phyloP scores from a whole-genome alignment of 2,888 invertebrate genomes.

The Megalurothrips usitatus region DNA sequence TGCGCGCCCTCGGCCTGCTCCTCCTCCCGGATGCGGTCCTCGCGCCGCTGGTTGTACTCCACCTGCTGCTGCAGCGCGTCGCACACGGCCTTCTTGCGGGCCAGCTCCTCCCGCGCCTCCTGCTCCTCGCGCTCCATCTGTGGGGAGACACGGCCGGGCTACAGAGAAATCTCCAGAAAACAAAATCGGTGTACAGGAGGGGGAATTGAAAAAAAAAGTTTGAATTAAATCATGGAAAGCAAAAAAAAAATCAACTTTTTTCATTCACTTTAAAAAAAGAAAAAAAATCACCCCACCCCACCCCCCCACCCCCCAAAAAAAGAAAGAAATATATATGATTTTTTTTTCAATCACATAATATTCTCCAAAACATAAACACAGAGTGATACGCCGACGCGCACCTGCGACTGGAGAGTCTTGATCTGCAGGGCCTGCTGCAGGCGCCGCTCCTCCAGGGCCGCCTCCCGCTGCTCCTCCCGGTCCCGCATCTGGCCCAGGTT shows the following conservation, averaged over 20 bases:
- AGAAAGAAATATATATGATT: too few relatives aligned
- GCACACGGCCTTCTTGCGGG: constrained; percentile 13
- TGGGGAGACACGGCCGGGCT: neutral
- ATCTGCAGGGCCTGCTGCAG: constrained; percentile 4
- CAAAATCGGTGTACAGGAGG: too few relatives aligned
- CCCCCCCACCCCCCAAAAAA: neutral
- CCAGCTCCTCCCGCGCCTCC: constrained; percentile 3
- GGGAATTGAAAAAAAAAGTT: neutral
- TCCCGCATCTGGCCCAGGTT: constrained; percentile 19
- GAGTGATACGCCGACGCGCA: neutral
- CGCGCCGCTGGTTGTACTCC: neutral
- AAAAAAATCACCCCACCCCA: neutral
- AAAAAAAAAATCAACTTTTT: neutral
- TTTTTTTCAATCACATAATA: neutral
- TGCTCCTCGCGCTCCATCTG: constrained; percentile 18
- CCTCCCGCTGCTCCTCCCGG: neutral
- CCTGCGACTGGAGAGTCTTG: constrained; percentile 15
- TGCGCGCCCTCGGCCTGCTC: neutral
- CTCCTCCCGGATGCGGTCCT: neutral
- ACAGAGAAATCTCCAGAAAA: too few relatives aligned
- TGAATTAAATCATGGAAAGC: neutral
- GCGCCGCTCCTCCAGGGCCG: neutral
- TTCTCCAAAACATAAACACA: too few relatives aligned
- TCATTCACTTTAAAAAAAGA: too few relatives aligned
- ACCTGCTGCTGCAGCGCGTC: constrained; percentile 14